phyloP scores from a whole-genome alignment of 2,113 vertebrate genomes.

The Oryzias javanicus region DNA sequence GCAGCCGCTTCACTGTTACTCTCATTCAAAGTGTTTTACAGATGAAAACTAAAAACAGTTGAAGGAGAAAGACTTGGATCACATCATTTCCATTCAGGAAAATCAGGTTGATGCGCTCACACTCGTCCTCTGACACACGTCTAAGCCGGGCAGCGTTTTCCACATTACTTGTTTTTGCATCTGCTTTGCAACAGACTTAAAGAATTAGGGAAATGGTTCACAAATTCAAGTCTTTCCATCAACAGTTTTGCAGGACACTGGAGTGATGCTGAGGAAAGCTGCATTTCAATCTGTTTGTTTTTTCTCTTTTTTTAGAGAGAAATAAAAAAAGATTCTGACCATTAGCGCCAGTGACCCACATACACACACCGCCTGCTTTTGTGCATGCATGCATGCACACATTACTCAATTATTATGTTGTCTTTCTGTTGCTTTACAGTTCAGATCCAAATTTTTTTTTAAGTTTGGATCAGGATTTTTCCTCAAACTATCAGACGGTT shows the following conservation, averaged over 20 bases:
- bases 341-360: slow-evolving; percentile 50
- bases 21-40: too few relatives aligned
- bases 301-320: background rate
- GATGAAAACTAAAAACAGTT: too few relatives aligned
- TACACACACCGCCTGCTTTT: slow-evolving; percentile 20
- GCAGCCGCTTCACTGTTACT: too few relatives aligned
- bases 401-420: slow-evolving; percentile 32
- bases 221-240: slow-evolving; percentile 37
- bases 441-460: too few relatives aligned
- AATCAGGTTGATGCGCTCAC: background rate
- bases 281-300: background rate
- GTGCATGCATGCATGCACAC: slow-evolving; percentile 34
- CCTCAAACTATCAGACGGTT: too few relatives aligned
- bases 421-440: too few relatives aligned
- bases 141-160: slow-evolving; percentile 17
- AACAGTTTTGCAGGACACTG: slow-evolving; percentile 21
- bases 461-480: too few relatives aligned
- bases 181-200: slow-evolving; percentile 57
- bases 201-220: slow-evolving; percentile 45
- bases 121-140: slow-evolving; percentile 2
- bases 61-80: background rate
- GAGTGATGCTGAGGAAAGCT: background rate
- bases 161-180: slow-evolving; percentile 53
- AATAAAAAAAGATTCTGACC: background rate
- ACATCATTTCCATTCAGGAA: background rate